Evolutionary conservation across 2,888 invertebrate genomes (phyloP).

Genomic region (Nycteola revayana): DNA sequence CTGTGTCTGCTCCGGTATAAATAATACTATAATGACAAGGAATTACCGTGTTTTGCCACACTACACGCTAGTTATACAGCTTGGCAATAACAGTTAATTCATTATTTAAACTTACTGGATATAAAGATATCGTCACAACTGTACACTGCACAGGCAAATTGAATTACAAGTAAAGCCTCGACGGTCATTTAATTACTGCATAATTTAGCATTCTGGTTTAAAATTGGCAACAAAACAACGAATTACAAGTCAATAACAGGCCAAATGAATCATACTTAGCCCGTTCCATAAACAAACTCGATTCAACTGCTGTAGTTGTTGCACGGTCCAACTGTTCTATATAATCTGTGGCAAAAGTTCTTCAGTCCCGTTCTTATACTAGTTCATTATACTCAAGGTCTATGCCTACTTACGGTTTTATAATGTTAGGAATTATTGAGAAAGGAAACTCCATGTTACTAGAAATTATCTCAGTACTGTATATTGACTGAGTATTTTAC

Average conservation of each 20-base stretch:
- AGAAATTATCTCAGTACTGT: conserved; percentile 23
- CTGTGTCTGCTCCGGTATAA: conserved; percentile 65
- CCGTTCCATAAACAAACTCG: too few species aligned
- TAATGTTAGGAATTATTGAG: conserved; percentile 40
- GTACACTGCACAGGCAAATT: too few species aligned
- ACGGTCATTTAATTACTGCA: too few species aligned
- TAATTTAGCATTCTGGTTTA: too few species aligned
- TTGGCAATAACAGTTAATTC: too few species aligned
- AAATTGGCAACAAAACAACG: too few species aligned
- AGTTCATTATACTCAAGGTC: conserved; percentile 57
- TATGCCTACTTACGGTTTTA: conserved; percentile 51
- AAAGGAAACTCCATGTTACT: conserved; percentile 27
- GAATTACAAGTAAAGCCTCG: too few species aligned
- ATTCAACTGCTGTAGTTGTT: too few species aligned
- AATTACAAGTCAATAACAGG: too few species aligned
- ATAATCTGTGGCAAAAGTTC: background rate
- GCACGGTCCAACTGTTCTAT: background rate
- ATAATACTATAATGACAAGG: conserved; percentile 79
- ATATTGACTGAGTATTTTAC: conserved; percentile 18
- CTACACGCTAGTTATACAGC: conserved; percentile 46
- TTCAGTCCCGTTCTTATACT: conserved; percentile 55
- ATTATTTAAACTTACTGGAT: too few species aligned
- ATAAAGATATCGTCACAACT: too few species aligned
- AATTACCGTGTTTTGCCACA: conserved; percentile 72
- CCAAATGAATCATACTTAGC: too few species aligned